Evolutionary conservation across 2,797 vertebrate genomes (phyloP), one percentile per base, ranked within the genome.

Genomic region (Dryobates pubescens): DNA sequence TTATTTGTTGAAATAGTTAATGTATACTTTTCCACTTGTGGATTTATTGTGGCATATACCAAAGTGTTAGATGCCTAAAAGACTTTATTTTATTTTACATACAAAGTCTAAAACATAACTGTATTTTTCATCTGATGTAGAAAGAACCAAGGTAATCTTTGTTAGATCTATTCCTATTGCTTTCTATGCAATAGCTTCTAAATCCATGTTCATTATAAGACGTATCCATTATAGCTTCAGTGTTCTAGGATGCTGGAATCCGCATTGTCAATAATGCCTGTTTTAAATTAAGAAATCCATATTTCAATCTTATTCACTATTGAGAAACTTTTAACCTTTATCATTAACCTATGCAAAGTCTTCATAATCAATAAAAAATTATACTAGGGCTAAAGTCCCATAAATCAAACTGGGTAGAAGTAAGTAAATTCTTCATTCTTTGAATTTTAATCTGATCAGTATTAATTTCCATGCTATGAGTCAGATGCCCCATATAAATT

Each of bases 251-350:
- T 74, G 59, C 70, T 90, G 54, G 27, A 94, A 90, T 87, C 86
- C 93, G 56, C 27, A 32, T 24, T 75, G 86, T 63, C 88, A 87
- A 69, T 90, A 95, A 57, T n/a, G 9, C 11, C 49, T 54, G 22
- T 67, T 94, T 78, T 89, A 93, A 85, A 79, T 90, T 12, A 79
- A 92, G 73, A 94, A 95, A 94, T 92, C 72, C 27, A 89, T 94
- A 47, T 96, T 90, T 77, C 47, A 80, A 63, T 86, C n/a, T 32
- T 87, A 87, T 90, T 81, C 22, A 41, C 53, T 87, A 41, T 41
- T 51, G 30, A 84, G 51, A 32, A 61, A 70, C 73, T 89, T 94
- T 49, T 86, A 86, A 92, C 84, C 79, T 88, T 85, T 82, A 82
- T 72, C 78, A 93, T 94, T 93, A 92, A 90, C 88, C 59, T 94